Evolutionary conservation across 1,140 invertebrate species (phyloP).

Genomic region (Gryllus bimaculatus): DNA sequence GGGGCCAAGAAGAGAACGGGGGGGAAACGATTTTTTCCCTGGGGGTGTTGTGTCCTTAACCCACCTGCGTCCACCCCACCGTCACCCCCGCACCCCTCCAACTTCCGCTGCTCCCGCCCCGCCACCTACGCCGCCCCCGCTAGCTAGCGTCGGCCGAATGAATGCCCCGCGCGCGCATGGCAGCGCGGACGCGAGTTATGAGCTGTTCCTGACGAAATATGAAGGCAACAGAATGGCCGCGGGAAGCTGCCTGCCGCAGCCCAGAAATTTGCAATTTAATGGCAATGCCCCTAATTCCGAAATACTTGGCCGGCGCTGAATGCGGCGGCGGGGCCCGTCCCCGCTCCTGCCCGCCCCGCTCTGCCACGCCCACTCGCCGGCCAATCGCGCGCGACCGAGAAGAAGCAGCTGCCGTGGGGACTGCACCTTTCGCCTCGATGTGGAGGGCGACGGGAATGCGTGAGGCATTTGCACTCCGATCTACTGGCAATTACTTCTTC

Average conservation of each 20-base stretch:
- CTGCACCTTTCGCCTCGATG: no score
- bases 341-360: no score
- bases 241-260: background rate
- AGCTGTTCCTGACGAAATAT: background rate
- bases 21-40: no score
- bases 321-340: background rate
- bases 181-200: background rate
- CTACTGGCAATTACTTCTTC: no score
- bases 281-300: background rate
- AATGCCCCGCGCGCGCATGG: background rate
- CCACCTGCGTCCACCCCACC: no score
- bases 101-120: no score
- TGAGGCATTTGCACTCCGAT: no score
- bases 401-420: background rate
- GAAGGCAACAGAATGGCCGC: background rate
- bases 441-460: no score
- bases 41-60: no score
- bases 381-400: background rate
- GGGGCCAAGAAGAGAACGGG: no score
- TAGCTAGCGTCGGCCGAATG: background rate
- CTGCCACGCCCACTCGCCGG: background rate
- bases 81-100: no score
- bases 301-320: background rate
- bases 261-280: slow-evolving; percentile 5
- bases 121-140: no score